phyloP scores from a whole-genome alignment of 2,113 vertebrate genomes.

The Sebastes schlegelii region DNA sequence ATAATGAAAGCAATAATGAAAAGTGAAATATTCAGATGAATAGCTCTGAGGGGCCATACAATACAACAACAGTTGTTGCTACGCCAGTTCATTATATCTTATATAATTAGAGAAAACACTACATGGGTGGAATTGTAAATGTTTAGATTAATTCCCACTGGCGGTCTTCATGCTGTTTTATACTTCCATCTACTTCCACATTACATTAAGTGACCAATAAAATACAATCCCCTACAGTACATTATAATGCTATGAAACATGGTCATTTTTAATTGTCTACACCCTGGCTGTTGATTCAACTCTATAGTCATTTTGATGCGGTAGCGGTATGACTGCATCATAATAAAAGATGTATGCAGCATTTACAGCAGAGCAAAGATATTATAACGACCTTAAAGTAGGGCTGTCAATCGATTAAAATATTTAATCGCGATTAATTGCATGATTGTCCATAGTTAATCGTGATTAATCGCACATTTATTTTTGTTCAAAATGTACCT shows the following conservation, averaged over 20 bases:
- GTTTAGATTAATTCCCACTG: background rate
- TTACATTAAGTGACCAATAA: background rate
- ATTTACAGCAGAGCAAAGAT: background rate
- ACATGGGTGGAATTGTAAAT: background rate
- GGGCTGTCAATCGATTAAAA: too few species aligned
- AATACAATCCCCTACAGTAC: background rate
- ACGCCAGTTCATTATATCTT: conserved; percentile 17
- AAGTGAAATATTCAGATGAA: conserved; percentile 14
- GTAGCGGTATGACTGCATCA: background rate
- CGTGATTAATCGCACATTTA: too few species aligned
- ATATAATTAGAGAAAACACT: conserved; percentile 21
- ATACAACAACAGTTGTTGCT: conserved; percentile 15
- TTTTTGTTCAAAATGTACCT: too few species aligned
- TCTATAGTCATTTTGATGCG: background rate
- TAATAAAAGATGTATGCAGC: background rate
- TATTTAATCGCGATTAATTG: too few species aligned
- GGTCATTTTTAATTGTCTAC: background rate
- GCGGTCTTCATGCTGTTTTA: background rate
- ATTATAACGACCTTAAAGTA: background rate
- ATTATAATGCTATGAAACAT: background rate
- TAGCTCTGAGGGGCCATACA: background rate
- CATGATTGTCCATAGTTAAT: too few species aligned
- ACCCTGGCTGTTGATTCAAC: background rate
- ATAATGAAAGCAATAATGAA: conserved; percentile 27
- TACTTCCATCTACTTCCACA: background rate